These are phyloP conservation scores for Piliocolobus tephrosceles DNA, from an alignment of 2,113 vertebrate genomes.

Conservation along the genomic window DNA sequence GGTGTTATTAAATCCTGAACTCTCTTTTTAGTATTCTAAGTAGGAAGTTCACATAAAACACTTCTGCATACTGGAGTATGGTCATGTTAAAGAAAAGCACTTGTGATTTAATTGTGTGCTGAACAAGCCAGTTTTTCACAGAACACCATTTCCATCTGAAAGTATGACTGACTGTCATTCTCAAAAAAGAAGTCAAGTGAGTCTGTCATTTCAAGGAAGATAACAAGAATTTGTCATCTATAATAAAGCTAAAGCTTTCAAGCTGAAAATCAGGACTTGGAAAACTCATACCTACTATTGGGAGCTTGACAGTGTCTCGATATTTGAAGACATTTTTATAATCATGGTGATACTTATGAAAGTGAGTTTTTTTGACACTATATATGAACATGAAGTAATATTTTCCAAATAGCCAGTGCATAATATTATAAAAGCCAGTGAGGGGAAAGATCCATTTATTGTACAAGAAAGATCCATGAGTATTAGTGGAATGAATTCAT, in stretches of 20 bases:
- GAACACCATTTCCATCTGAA: too few species aligned
- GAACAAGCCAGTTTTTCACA: too few species aligned
- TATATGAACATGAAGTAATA: not conserved
- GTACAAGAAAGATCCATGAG: not conserved
- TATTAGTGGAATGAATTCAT: not conserved
- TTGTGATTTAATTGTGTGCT: too few species aligned
- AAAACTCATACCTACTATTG: not conserved
- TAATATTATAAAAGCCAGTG: not conserved
- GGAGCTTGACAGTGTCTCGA: not conserved
- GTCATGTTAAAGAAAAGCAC: too few species aligned
- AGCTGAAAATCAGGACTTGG: conserved; percentile 6
- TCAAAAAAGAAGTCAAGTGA: too few species aligned
- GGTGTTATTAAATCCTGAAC: not conserved
- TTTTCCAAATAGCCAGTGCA: not conserved
- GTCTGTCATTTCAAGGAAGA: not conserved
- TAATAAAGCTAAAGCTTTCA: not conserved
- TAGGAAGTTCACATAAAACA: too few species aligned
- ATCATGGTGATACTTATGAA: not conserved
- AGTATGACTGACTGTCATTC: too few species aligned
- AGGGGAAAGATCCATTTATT: conserved; percentile 2
- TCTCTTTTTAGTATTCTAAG: too few species aligned
- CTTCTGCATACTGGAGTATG: too few species aligned
- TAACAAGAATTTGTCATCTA: not conserved
- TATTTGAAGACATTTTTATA: not conserved
- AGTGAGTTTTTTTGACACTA: conserved; percentile 1